These are phyloP conservation scores for Hedychridium roseum DNA, from an alignment of 2,888 invertebrate genomes.

Conservation along the genomic window DNA sequence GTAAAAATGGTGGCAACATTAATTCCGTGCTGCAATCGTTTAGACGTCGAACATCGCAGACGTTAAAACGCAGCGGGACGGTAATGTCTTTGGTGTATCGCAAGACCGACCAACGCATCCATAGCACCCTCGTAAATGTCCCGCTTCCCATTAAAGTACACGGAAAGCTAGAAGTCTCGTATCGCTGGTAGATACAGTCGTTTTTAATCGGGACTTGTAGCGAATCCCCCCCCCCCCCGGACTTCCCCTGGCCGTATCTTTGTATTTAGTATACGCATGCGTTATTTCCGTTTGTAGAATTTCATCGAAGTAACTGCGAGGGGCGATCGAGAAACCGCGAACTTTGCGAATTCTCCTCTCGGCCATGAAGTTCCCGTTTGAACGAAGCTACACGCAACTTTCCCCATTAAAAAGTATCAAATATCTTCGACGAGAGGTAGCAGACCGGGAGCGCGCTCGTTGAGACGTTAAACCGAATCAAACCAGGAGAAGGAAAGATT, in stretches of 20 bases:
- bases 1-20: conserved; percentile 44
- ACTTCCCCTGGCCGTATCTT: conserved; percentile 2
- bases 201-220: too few relatives aligned
- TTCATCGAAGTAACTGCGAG: background rate
- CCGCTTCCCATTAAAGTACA: too few relatives aligned
- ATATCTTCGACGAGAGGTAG: conserved; percentile 3
- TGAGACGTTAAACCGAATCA: conserved; percentile 6
- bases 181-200: too few relatives aligned
- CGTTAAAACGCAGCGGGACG: conserved; percentile 9
- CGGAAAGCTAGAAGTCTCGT: too few relatives aligned
- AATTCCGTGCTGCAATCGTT: conserved; percentile 30
- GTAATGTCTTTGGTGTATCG: too few relatives aligned
- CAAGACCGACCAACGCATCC: too few relatives aligned
- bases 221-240: background rate
- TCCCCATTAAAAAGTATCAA: conserved; percentile 4
- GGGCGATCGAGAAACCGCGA: background rate
- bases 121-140: too few relatives aligned
- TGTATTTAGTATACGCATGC: background rate
- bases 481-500: background rate
- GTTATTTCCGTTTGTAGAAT: conserved; percentile 3
- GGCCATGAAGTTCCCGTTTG: background rate
- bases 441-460: background rate
- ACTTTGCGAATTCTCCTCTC: conserved; percentile 1
- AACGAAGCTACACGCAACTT: conserved; percentile 1
- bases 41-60: conserved; percentile 3